Base-by-base conservation (phyloP, 1,140 invertebrate genomes). In the Leptoteleia sp. region DNA sequence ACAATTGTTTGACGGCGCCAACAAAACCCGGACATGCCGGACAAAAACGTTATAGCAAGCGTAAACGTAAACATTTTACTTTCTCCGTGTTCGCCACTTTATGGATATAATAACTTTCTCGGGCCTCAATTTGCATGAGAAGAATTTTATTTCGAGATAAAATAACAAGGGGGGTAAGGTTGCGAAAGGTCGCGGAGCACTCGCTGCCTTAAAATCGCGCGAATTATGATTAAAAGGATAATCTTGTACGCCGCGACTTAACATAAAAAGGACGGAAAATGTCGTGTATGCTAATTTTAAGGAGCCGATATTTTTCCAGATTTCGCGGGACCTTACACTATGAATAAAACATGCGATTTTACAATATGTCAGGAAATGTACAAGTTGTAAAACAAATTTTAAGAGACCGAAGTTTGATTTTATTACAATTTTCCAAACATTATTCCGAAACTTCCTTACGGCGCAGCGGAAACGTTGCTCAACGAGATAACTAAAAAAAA, bases 381-480 rank as follows among this genome's bases (percentile, higher is more conserved):
- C 40, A 29, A 55, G 55, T 62, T 76, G 72, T 68, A 68, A 76
- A 76, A 68, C 72, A 76, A 76, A 68, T 76, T 76, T 76, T 29
- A 42, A 40, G 19, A 22, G 42, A 31, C 16, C n/a, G 62, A 62
- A 61, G 40, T 76, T 76, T 54, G 52, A 68, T 68, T 68, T 76
- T 68, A 76, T 76, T 64, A 73, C 48, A 55, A 64, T 64, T 54
- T 55, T 33, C 33, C 37, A 73, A 48, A 64, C 38, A 73, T 57
- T 73, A 57, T 57, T 61, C 47, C 17, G 8, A 43, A 71, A 71
- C 35, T 71, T 70, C n/a, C 35, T n/a, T n/a, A n/a, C n/a, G n/a
- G n/a, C n/a, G n/a, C n/a, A n/a, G n/a, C n/a, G n/a, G n/a, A n/a
- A n/a, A n/a, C n/a, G n/a, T n/a, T n/a, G n/a, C n/a, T n/a, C n/a